Evolutionary conservation across 2,113 vertebrate species (phyloP).

Genomic region (Zosterops pallidus): DNA sequence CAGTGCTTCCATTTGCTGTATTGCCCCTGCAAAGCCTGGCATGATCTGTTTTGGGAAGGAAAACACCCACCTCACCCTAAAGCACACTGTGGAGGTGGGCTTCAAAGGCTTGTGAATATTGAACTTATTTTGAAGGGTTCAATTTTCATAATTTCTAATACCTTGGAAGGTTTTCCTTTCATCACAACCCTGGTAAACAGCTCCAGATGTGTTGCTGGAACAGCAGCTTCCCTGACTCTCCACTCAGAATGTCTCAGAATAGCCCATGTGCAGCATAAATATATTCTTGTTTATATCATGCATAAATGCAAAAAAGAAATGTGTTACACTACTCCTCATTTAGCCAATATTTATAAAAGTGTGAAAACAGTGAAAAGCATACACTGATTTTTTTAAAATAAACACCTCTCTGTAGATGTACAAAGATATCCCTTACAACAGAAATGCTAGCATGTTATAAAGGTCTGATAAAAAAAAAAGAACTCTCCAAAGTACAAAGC

Average conservation of each 20-base stretch:
- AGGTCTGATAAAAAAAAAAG: background rate
- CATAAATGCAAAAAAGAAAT: background rate
- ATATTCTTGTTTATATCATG: background rate
- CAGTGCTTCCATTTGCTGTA: background rate
- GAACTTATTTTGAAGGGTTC: background rate
- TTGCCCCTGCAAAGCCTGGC: background rate
- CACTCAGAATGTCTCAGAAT: background rate
- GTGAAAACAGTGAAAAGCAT: background rate
- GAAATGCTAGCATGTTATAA: background rate
- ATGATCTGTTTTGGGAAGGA: background rate
- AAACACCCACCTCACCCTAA: background rate
- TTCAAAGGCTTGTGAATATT: background rate
- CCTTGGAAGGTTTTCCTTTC: background rate
- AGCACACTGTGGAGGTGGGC: background rate
- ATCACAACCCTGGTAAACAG: background rate
- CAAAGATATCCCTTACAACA: background rate
- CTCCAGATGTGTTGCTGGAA: background rate
- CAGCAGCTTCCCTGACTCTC: background rate
- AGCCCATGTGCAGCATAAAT: background rate
- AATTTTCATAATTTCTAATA: background rate
- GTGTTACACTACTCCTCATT: background rate
- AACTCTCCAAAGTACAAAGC: background rate
- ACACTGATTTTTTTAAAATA: background rate
- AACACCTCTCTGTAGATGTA: accelerated
- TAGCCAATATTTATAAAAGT: background rate